These are phyloP conservation scores for Aegithalos caudatus DNA, from an alignment of 2,113 vertebrate species.

Conservation along the genomic window DNA sequence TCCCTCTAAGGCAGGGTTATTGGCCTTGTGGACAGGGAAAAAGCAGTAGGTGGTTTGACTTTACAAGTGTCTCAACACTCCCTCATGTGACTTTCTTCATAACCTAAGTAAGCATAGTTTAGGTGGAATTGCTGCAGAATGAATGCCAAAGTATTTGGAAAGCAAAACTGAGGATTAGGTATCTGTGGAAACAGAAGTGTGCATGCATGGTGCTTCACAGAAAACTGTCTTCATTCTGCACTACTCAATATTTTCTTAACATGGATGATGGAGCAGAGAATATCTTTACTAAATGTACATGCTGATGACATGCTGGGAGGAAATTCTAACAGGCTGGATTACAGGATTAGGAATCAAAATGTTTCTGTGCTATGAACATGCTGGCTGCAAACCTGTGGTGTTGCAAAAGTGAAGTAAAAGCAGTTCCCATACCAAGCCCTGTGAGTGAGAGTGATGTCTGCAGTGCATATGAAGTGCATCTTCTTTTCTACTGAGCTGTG, in stretches of 20 bases:
- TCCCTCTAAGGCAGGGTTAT: conserved; percentile 43
- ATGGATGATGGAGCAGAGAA: background rate
- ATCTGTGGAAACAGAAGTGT: background rate
- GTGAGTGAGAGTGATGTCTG: background rate
- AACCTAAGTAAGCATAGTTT: conserved; percentile 1
- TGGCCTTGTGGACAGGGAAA: conserved; percentile 14
- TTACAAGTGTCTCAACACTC: background rate
- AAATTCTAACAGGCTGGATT: background rate
- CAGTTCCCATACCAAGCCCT: background rate
- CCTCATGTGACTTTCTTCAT: background rate
- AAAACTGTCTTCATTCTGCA: background rate
- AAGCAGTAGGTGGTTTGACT: conserved; percentile 54
- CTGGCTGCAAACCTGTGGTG: background rate
- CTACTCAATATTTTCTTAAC: background rate
- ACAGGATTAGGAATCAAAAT: background rate
- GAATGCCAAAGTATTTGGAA: conserved; percentile 4
- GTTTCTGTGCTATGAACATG: background rate
- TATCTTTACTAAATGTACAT: background rate
- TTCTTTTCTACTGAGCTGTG: background rate
- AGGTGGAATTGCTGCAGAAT: conserved; percentile 5
- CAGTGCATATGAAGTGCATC: background rate
- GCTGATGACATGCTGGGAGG: background rate
- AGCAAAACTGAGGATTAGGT: background rate
- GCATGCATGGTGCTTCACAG: background rate
- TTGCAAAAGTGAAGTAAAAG: background rate